Conservation (phyloP, 2,797 vertebrate genomes). For the Gymnopithys bicolor region DNA sequence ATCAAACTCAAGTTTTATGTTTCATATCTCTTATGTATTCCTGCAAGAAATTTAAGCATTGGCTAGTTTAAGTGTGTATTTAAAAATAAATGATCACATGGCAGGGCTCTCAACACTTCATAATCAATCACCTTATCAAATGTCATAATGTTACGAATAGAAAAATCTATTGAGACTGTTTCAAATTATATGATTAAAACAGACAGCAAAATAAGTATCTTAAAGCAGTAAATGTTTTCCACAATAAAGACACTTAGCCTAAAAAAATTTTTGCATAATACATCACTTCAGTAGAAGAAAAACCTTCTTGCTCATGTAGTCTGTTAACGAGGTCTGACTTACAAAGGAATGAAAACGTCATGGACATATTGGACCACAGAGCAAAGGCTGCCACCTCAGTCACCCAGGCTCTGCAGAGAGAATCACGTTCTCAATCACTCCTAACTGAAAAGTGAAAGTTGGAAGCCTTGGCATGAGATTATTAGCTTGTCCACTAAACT, state of each 20-base stretch:
- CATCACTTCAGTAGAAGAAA: neutral
- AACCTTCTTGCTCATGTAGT: neutral
- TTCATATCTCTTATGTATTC: slow-evolving; percentile 23
- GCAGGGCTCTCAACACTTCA: slow-evolving; percentile 54
- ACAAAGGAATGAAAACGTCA: neutral
- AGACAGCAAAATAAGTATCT: slow-evolving; percentile 50
- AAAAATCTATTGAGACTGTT: slow-evolving; percentile 61
- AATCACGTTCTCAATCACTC: neutral
- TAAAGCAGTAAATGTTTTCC: slow-evolving; percentile 47
- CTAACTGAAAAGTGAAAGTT: neutral
- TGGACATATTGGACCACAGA: neutral
- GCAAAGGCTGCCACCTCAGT: neutral
- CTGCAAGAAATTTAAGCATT: slow-evolving; percentile 38
- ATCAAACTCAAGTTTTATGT: slow-evolving; percentile 54
- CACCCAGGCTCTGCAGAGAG: neutral
- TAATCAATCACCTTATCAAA: slow-evolving; percentile 61
- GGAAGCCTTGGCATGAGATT: neutral
- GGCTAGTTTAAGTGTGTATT: slow-evolving; percentile 60
- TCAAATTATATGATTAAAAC: slow-evolving; percentile 59
- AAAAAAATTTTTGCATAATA: slow-evolving; percentile 1
- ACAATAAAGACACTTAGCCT: slow-evolving; percentile 44
- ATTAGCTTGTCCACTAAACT: neutral
- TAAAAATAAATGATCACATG: slow-evolving; percentile 69
- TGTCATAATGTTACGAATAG: slow-evolving; percentile 51
- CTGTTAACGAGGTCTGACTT: neutral